Evolutionary conservation across 2,888 invertebrate genomes (phyloP).

Genomic region (Brenthis ino): DNA sequence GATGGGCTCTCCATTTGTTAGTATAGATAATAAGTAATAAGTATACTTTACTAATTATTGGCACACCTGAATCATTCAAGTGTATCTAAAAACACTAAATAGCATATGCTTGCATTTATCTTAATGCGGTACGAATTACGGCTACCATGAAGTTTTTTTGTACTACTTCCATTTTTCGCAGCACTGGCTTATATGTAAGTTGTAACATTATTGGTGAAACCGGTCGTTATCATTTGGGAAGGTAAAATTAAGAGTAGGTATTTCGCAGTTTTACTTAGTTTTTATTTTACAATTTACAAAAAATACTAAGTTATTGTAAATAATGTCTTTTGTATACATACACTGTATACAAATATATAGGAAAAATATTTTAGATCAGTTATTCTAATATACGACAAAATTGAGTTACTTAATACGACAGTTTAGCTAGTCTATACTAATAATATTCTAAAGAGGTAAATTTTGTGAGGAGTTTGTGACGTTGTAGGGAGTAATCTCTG

Average conservation of each 20-base stretch:
- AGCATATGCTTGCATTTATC: constrained; percentile 18
- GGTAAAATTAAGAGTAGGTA: constrained; percentile 9
- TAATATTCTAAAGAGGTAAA: too few relatives aligned
- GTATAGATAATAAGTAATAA: background rate
- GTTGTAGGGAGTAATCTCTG: too few relatives aligned
- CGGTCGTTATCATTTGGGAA: constrained; percentile 21
- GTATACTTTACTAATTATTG: background rate
- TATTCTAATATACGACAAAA: too few relatives aligned
- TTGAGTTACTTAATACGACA: too few relatives aligned
- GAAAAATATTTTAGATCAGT: too few relatives aligned
- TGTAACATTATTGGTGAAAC: constrained; percentile 21
- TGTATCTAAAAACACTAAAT: constrained; percentile 10
- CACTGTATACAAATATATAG: too few relatives aligned
- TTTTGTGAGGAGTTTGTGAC: too few relatives aligned
- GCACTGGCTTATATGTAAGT: constrained; percentile 7
- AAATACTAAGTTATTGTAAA: too few relatives aligned
- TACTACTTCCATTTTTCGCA: constrained; percentile 28
- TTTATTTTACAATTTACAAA: background rate
- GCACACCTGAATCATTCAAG: background rate
- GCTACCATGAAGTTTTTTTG: constrained; percentile 30
- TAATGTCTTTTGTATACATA: too few relatives aligned
- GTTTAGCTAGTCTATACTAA: too few relatives aligned
- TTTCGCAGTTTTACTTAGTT: constrained; percentile 10
- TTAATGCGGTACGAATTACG: constrained; percentile 23
- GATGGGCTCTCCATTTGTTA: too few relatives aligned